These are phyloP conservation scores for Ormia ochracea DNA, from an alignment of 2,888 invertebrate species.

Conservation along the genomic window DNA sequence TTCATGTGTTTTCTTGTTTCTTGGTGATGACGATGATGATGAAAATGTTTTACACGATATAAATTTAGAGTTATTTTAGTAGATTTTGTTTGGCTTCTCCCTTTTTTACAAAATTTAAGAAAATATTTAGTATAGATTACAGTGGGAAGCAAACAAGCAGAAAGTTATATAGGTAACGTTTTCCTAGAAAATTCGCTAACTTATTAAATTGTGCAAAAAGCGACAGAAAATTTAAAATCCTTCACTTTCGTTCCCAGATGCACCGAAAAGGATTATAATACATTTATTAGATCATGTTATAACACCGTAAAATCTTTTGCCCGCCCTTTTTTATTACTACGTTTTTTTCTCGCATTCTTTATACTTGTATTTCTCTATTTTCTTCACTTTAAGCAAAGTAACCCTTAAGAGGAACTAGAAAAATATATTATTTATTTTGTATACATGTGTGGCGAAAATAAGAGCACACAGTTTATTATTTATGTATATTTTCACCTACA, in stretches of 20 bases:
- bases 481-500: slow-evolving; percentile 61
- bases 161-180: no score
- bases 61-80: background rate
- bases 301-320: background rate
- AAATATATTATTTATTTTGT: background rate
- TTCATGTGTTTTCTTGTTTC: no score
- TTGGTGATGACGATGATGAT: slow-evolving; percentile 12
- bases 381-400: slow-evolving; percentile 15
- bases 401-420: slow-evolving; percentile 25
- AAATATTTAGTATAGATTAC: background rate
- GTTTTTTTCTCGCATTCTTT: background rate
- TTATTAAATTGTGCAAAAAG: no score
- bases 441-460: slow-evolving; percentile 22
- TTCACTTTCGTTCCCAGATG: no score
- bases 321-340: slow-evolving; percentile 8
- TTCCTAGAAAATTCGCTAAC: no score
- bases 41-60: slow-evolving; percentile 18
- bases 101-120: background rate
- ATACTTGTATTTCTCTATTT: slow-evolving; percentile 16
- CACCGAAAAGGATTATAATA: background rate
- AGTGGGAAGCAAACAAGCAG: background rate
- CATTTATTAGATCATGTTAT: background rate
- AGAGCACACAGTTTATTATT: slow-evolving; percentile 60
- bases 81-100: background rate
- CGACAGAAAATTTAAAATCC: no score